phyloP scores from a whole-genome alignment of 2,797 vertebrate genomes.

The Peromyscus aztecus region DNA sequence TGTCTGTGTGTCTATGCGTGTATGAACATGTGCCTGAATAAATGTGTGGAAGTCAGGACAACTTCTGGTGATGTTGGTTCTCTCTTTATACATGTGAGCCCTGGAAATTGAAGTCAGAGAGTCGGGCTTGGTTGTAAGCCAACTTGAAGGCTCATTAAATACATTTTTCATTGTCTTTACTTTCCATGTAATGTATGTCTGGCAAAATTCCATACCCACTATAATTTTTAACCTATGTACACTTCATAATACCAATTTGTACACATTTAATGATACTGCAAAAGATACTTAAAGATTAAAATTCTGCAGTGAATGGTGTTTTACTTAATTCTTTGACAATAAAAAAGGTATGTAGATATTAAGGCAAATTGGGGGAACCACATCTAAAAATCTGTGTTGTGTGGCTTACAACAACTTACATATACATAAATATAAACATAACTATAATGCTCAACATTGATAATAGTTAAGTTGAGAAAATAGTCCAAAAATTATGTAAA shows the following conservation, averaged over 20 bases:
- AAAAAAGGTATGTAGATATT: background rate
- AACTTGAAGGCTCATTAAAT: background rate
- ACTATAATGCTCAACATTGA: background rate
- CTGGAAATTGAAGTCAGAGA: no score
- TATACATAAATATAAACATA: background rate
- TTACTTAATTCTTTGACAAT: background rate
- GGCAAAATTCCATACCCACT: background rate
- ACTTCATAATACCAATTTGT: background rate
- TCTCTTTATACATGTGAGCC: no score
- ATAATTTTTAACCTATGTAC: background rate
- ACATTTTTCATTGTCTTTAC: background rate
- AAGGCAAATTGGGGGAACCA: background rate
- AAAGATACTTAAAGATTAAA: background rate
- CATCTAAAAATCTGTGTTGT: background rate
- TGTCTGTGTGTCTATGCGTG: background rate
- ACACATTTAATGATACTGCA: background rate
- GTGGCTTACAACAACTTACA: background rate
- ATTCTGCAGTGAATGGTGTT: background rate
- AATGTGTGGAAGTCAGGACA: background rate
- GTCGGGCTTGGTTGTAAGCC: background rate
- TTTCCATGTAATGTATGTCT: background rate
- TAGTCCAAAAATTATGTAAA: background rate
- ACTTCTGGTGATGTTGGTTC: no score
- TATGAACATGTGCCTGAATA: background rate
- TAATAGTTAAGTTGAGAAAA: background rate